These are phyloP conservation scores for Protosalanx chinensis DNA, from an alignment of 2,797 vertebrate genomes.

Conservation along the genomic window DNA sequence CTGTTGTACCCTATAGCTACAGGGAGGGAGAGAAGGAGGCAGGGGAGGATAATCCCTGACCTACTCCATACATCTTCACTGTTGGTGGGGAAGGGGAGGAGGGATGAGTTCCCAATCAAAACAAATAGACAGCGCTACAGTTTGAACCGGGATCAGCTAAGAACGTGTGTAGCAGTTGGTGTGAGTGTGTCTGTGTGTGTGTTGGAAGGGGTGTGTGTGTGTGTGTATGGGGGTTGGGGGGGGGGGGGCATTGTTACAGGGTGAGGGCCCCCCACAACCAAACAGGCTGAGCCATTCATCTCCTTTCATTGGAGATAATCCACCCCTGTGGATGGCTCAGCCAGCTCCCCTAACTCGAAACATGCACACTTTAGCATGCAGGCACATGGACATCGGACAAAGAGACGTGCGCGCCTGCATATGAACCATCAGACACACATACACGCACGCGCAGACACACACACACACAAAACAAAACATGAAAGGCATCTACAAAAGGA, in stretches of 20 bases:
- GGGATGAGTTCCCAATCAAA: too few species aligned
- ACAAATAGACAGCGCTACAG: background rate
- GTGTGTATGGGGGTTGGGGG: too few species aligned
- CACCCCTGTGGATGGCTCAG: constrained; percentile 28
- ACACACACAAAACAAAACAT: background rate
- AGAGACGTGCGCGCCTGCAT: background rate
- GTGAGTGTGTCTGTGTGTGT: too few species aligned
- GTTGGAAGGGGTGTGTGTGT: too few species aligned
- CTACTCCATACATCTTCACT: background rate
- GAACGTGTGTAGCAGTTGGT: too few species aligned
- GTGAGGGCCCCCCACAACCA: background rate
- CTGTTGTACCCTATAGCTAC: constrained; percentile 23
- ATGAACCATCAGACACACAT: background rate
- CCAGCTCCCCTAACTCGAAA: constrained; percentile 16
- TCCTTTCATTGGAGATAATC: constrained; percentile 38
- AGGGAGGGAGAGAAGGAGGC: background rate
- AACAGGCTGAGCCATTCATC: constrained; percentile 24
- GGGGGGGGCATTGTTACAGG: constrained; percentile 18
- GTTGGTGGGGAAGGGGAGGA: background rate
- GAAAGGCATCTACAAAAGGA: too few species aligned
- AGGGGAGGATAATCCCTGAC: background rate
- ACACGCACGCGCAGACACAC: background rate
- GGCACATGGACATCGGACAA: background rate
- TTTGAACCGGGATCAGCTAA: constrained; percentile 18
- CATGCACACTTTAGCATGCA: background rate